Conservation (phyloP, 1,140 invertebrate species). For the Holotrichia oblita region DNA sequence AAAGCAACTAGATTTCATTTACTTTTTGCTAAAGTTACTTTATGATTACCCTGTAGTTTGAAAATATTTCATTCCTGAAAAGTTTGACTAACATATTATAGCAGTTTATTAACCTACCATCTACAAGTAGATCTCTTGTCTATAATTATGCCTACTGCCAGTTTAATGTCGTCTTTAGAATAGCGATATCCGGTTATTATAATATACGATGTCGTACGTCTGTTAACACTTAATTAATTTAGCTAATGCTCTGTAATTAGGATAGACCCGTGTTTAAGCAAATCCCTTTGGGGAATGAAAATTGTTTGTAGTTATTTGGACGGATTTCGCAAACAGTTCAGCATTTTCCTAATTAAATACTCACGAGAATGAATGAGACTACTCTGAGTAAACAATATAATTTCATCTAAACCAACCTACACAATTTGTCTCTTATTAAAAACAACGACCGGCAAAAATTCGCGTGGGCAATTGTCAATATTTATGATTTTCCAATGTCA, state of each 20-base stretch:
- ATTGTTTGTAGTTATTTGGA: background rate
- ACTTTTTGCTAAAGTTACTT: too few relatives aligned
- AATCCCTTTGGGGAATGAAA: background rate
- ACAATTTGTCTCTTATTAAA: background rate
- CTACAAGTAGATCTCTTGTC: too few relatives aligned
- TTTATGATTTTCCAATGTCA: slow-evolving; percentile 23
- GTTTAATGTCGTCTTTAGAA: background rate
- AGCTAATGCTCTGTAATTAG: background rate
- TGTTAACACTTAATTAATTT: slow-evolving; percentile 18
- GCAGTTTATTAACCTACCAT: too few relatives aligned
- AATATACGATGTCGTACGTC: background rate
- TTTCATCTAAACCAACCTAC: background rate
- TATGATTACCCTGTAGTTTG: too few relatives aligned
- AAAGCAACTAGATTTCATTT: too few relatives aligned
- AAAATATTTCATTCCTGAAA: too few relatives aligned
- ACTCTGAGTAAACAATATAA: background rate
- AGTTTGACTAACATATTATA: too few relatives aligned
- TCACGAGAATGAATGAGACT: background rate
- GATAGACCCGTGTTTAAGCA: background rate
- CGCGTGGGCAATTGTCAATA: background rate
- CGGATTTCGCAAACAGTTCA: slow-evolving; percentile 5
- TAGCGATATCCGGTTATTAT: background rate
- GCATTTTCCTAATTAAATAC: background rate
- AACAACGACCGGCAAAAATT: too few relatives aligned
- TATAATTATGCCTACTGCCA: too few relatives aligned